Evolutionary conservation across 2,113 vertebrate species (phyloP).

Genomic region (Paedocypris sp.): DNA sequence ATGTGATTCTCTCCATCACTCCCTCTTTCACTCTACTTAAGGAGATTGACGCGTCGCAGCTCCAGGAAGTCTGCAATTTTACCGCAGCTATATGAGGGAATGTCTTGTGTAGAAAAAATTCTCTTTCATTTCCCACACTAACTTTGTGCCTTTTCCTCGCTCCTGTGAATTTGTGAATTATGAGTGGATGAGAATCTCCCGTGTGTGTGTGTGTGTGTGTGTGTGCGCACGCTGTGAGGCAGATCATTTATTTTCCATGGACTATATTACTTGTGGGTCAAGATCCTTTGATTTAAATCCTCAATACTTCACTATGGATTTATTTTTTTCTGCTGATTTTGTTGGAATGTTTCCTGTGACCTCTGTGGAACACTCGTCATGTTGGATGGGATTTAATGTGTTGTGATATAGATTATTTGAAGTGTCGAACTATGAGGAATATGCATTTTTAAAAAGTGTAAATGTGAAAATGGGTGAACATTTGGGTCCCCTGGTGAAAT

Average conservation of each 20-base stretch:
- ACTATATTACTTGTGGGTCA: neutral
- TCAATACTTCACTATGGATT: neutral
- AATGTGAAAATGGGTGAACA: neutral
- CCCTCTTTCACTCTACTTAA: neutral
- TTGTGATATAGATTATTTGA: neutral
- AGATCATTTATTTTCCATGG: neutral
- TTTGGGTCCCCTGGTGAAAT: neutral
- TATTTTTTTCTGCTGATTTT: neutral
- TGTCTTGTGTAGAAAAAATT: conserved; percentile 11
- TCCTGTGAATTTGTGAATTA: neutral
- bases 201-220: neutral
- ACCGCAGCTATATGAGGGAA: neutral
- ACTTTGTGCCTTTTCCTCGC: neutral
- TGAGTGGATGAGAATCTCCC: neutral
- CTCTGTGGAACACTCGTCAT: neutral
- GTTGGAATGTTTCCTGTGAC: neutral
- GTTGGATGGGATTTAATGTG: neutral
- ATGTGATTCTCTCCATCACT: neutral
- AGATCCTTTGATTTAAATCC: neutral
- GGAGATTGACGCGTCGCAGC: conserved; percentile 8
- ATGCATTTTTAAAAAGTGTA: neutral
- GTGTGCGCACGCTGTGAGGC: neutral
- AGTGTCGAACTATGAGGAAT: neutral
- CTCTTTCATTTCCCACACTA: neutral
- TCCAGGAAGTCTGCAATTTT: conserved; percentile 5